Evolutionary conservation across 2,888 invertebrate genomes (phyloP).

Genomic region (Tetropium fuscum): DNA sequence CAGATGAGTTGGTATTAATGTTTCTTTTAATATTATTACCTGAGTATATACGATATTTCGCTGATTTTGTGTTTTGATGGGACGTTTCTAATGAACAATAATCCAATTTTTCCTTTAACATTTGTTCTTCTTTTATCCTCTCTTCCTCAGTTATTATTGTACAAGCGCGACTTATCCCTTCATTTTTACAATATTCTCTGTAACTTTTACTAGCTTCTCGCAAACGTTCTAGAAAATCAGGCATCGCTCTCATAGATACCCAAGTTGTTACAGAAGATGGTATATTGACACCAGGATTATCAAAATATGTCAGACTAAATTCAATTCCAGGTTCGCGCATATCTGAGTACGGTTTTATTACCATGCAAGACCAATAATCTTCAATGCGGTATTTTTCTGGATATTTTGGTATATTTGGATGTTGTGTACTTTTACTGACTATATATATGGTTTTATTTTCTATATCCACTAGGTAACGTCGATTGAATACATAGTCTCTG

Average conservation of each 20-base stretch:
- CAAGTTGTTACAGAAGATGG: constrained; percentile 80
- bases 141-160: constrained; percentile 38
- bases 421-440: constrained; percentile 77
- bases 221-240: constrained; percentile 79
- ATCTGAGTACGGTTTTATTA: constrained; percentile 77
- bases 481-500: constrained; percentile 87
- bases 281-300: constrained; percentile 85
- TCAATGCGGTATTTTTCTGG: constrained; percentile 78
- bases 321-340: constrained; percentile 78
- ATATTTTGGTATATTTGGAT: constrained; percentile 76
- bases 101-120: constrained; percentile 45
- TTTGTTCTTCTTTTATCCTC: too few species aligned
- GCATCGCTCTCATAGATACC: constrained; percentile 82
- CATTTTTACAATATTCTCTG: constrained; percentile 65
- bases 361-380: constrained; percentile 90
- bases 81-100: constrained; percentile 46
- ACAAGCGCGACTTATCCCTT: constrained; percentile 50
- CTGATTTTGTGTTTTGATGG: constrained; percentile 14
- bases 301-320: constrained; percentile 88
- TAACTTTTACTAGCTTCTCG: constrained; percentile 77
- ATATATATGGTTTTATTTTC: constrained; percentile 72
- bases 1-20: constrained; percentile 33
- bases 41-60: constrained; percentile 14
- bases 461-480: constrained; percentile 74
- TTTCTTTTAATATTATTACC: constrained; percentile 32